Base-by-base conservation (phyloP, 2,797 vertebrate species). In the Prionace glauca region DNA sequence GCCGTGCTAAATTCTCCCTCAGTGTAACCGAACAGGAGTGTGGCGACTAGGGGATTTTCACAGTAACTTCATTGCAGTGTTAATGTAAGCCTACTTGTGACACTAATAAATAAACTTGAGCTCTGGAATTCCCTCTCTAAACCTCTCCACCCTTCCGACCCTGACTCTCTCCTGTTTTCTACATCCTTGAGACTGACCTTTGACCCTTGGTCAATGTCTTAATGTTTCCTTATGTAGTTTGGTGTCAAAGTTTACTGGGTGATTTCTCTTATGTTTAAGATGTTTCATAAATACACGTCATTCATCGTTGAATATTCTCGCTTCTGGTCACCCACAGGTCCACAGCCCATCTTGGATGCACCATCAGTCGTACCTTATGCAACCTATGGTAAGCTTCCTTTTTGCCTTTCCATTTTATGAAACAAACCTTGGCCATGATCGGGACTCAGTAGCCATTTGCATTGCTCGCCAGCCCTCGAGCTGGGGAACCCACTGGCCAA, bases 361-460 rank as follows among this genome's bases (percentile, higher is more conserved):
- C 96, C 98, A 98, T 96, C 99, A 98, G 97, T 98, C 98, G 11
- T 99, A 99, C 98, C 98, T 99, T 97, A 98, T 99, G 98, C 99
- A 98, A 96, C 98, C 98, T 96, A 98, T 98, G 96, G 99, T 99
- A 97, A 99, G 98, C 97, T 94, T 77, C n/a, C 2, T 69, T 67
- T 69, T 67, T 0, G 2, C 11, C 1, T 14, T 90, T n/a, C 56
- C 14, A 2, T n/a, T 90, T 32, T 62, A 62, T 29, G 16, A 84
- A 84, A 41, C 36, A 41, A 41, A 41, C 7, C 0, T 74, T 65
- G 62, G 50, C 50, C 50, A 4, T 2, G 50, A 56, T 56, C 11
- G 12, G 60, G 8, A 62, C 8, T 62, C 60, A 62, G 12, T 7
- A 8, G 60, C 60, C 62, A 1, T 65, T 65, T 65, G 62, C 12